Evolutionary conservation across 1,140 invertebrate species (phyloP).

Genomic region (Drosophila santomea): DNA sequence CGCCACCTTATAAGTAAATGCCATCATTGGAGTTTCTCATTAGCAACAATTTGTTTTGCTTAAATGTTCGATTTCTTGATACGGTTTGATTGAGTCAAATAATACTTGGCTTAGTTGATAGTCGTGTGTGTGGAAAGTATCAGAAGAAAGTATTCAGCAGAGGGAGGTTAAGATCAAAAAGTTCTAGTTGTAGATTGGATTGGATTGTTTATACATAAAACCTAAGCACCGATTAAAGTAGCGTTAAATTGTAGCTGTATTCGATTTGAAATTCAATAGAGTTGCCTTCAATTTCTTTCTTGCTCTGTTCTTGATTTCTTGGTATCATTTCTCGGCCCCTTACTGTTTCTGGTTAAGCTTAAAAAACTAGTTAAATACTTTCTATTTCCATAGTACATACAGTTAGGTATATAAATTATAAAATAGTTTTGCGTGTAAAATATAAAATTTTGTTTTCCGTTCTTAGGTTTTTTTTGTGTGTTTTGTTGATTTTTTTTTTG

Average conservation of each 20-base stretch:
- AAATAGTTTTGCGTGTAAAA: constrained; percentile 83
- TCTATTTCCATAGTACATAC: constrained; percentile 78
- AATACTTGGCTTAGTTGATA: constrained; percentile 68
- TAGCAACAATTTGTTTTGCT: constrained; percentile 53
- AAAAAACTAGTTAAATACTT: constrained; percentile 83
- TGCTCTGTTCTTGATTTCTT: constrained; percentile 7
- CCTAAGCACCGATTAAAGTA: constrained; percentile 70
- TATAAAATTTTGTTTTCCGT: constrained; percentile 72
- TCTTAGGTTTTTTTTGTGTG: constrained; percentile 26
- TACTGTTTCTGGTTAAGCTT: constrained; percentile 60
- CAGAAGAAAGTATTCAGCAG: constrained; percentile 69
- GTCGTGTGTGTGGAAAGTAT: constrained; percentile 56
- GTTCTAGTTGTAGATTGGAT: constrained; percentile 42
- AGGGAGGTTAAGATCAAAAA: constrained; percentile 41
- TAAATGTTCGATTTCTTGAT: constrained; percentile 30
- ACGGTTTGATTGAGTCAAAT: constrained; percentile 70
- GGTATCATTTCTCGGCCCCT: constrained; percentile 21
- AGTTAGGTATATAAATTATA: constrained; percentile 83
- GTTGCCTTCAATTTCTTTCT: constrained; percentile 46
- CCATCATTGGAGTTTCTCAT: constrained; percentile 74
- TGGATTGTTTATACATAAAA: constrained; percentile 50
- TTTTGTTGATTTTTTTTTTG: constrained; percentile 31
- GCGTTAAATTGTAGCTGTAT: constrained; percentile 46
- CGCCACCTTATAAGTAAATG: constrained; percentile 68
- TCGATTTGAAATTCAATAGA: constrained; percentile 64